phyloP scores from a whole-genome alignment of 2,113 vertebrate species.

The Salvelinus sp. region DNA sequence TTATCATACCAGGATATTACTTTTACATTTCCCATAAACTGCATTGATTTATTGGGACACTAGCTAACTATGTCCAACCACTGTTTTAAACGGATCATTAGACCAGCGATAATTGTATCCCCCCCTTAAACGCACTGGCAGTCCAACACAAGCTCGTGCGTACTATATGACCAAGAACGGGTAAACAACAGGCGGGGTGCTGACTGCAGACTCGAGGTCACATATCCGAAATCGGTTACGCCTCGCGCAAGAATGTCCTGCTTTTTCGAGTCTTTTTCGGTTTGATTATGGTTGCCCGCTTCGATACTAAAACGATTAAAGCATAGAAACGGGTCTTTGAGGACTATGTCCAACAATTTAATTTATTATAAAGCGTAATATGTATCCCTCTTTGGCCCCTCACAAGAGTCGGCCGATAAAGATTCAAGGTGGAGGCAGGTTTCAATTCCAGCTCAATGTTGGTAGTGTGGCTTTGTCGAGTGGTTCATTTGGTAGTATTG shows the following conservation, averaged over 20 bases:
- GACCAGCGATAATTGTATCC: not conserved
- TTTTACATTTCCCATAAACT: not conserved
- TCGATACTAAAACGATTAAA: not conserved
- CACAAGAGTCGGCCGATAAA: slow-evolving; percentile 2
- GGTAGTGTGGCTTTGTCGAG: slow-evolving; percentile 70
- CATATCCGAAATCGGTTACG: slow-evolving; percentile 63
- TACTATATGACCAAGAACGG: slow-evolving; percentile 52
- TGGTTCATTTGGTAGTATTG: slow-evolving; percentile 75
- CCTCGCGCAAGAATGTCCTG: slow-evolving; percentile 67
- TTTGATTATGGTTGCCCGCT: slow-evolving; percentile 10
- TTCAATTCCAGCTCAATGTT: slow-evolving; percentile 41
- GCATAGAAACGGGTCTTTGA: not conserved
- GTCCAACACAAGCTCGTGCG: not conserved
- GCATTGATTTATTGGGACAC: not conserved
- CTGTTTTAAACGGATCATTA: not conserved
- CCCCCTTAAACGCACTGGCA: not conserved
- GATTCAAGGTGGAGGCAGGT: slow-evolving; percentile 68
- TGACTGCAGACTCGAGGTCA: slow-evolving; percentile 71
- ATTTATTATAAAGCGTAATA: not conserved
- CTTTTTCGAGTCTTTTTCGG: not conserved
- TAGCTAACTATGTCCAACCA: not conserved
- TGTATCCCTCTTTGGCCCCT: not conserved
- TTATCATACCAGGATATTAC: not conserved
- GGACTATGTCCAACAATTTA: not conserved
- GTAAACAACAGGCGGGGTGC: slow-evolving; percentile 54